Evolutionary conservation across 2,113 vertebrate genomes (phyloP).

Genomic region (Hassar affinis): DNA sequence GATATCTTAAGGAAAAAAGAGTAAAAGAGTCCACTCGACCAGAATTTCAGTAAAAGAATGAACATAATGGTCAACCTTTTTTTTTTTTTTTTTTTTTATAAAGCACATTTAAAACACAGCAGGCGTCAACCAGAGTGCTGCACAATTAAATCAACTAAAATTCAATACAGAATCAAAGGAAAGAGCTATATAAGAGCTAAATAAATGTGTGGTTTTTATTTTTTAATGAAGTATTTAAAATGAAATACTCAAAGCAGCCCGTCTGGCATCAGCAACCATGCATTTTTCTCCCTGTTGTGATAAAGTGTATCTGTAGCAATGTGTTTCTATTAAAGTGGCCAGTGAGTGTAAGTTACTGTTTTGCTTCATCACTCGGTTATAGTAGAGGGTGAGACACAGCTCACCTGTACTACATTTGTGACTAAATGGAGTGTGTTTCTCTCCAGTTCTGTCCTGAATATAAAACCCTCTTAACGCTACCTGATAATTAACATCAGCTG

Average conservation of each 20-base stretch:
- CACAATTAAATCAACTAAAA: too few species aligned
- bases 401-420: not conserved
- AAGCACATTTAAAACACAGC: too few species aligned
- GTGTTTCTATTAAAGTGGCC: not conserved
- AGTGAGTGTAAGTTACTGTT: not conserved
- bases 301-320: not conserved
- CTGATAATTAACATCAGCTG: constrained; percentile 53
- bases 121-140: too few species aligned
- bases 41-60: not conserved
- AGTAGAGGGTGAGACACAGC: not conserved
- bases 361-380: not conserved
- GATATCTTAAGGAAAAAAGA: not conserved
- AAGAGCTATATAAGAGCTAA: too few species aligned
- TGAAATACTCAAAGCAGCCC: not conserved
- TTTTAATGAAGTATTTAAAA: too few species aligned
- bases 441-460: constrained; percentile 17
- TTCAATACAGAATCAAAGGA: too few species aligned
- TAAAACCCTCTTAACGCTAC: constrained; percentile 30
- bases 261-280: not conserved
- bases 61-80: not conserved
- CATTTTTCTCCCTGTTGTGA: not conserved
- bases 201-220: too few species aligned
- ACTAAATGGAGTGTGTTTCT: not conserved
- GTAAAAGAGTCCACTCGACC: not conserved
- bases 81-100: too few species aligned